Evolutionary conservation across 2,113 vertebrate species (phyloP).

Genomic region (Notothenia rossii): DNA sequence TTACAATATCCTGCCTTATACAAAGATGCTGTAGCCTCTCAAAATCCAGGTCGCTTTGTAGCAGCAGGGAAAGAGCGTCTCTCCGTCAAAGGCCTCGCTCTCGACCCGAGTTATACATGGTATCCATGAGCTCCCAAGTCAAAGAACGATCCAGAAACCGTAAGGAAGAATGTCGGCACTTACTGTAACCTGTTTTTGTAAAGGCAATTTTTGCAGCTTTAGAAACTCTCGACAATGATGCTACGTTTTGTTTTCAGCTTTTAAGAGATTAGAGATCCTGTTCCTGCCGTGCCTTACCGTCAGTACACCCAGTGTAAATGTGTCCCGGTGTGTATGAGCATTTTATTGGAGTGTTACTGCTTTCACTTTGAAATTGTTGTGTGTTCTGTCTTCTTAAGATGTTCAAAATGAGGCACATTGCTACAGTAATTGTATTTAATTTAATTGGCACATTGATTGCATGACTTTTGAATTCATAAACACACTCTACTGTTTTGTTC

Average conservation of each 20-base stretch:
- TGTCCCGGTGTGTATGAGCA: conserved; percentile 47
- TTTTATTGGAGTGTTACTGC: conserved; percentile 31
- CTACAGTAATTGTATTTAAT: conserved; percentile 68
- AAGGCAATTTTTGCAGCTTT: conserved; percentile 5
- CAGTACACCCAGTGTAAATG: conserved; percentile 21
- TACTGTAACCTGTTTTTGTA: conserved; percentile 13
- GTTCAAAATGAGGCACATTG: conserved; percentile 49
- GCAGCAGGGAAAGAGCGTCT: conserved; percentile 28
- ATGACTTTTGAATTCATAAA: conserved; percentile 49
- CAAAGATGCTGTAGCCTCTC: conserved; percentile 37
- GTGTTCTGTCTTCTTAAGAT: conserved; percentile 34
- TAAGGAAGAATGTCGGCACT: conserved; percentile 38
- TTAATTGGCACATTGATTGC: conserved; percentile 68
- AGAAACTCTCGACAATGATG: conserved; percentile 26
- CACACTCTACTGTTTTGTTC: conserved; percentile 47
- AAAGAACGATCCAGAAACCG: conserved; percentile 26
- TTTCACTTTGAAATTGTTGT: conserved; percentile 40
- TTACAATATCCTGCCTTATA: conserved; percentile 45
- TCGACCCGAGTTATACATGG: conserved; percentile 86
- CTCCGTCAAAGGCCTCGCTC: conserved; percentile 14
- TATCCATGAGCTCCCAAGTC: conserved; percentile 86
- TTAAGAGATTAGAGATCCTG: conserved; percentile 8
- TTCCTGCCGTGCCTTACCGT: conserved; percentile 51
- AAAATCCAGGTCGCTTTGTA: conserved; percentile 26
- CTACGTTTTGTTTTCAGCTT: conserved; percentile 25